Evolutionary conservation across 2,797 vertebrate species (phyloP).

Genomic region (Serranus cabrilla): DNA sequence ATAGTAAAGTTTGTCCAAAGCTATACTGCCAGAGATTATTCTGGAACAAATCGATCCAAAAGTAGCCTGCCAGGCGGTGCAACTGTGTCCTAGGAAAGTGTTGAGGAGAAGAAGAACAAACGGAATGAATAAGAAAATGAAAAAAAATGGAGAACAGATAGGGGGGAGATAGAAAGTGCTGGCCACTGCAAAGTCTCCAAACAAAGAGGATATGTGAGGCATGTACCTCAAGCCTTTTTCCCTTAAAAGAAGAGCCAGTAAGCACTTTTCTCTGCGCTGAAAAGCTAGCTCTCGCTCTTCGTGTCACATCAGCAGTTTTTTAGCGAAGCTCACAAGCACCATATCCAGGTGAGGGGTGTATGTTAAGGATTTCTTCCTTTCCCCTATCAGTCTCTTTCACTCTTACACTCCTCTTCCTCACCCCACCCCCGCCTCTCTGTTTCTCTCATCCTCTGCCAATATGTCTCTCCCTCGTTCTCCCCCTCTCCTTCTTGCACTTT

Average conservation of each 20-base stretch:
- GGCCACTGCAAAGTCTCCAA: constrained; percentile 89
- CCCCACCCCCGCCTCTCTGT: constrained; percentile 51
- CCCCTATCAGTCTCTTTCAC: constrained; percentile 80
- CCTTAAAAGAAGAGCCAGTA: constrained; percentile 87
- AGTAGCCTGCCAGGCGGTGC: constrained; percentile 74
- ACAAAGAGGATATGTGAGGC: constrained; percentile 88
- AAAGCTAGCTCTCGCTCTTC: constrained; percentile 84
- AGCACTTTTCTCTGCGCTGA: constrained; percentile 87
- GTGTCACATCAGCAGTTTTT: constrained; percentile 88
- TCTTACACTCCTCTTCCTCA: constrained; percentile 62
- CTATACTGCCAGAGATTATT: constrained; percentile 73
- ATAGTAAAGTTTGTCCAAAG: constrained; percentile 75
- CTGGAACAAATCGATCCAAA: constrained; percentile 83
- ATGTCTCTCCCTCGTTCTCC: constrained; percentile 58
- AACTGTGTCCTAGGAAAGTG: constrained; percentile 75
- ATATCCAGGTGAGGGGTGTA: constrained; percentile 84
- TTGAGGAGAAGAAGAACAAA: constrained; percentile 80
- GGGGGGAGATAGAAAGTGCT: constrained; percentile 86
- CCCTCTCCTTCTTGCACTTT: constrained; percentile 69
- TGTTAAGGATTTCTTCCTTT: constrained; percentile 81
- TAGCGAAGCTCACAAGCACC: constrained; percentile 80
- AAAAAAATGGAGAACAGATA: constrained; percentile 81
- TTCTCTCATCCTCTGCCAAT: constrained; percentile 80
- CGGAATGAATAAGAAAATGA: constrained; percentile 84
- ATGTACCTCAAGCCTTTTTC: constrained; percentile 87